These are phyloP conservation scores for Pentalonia nigronervosa DNA, from an alignment of 1,140 invertebrate species.

Conservation along the genomic window DNA sequence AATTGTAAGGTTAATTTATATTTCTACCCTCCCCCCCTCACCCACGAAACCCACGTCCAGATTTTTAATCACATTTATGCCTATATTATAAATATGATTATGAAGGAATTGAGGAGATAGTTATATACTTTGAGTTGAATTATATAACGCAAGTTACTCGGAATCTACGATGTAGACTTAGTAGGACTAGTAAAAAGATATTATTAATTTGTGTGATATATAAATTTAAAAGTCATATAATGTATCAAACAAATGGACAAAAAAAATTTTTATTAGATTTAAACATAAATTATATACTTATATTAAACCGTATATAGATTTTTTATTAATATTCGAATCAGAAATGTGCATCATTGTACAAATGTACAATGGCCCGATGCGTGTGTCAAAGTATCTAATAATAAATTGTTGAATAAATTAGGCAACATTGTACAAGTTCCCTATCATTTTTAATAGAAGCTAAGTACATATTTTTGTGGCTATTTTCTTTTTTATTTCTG, in stretches of 20 bases:
- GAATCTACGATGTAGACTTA: no score
- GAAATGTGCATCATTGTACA: neutral
- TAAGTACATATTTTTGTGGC: neutral
- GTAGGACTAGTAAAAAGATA: no score
- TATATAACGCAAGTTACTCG: no score
- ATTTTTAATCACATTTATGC: no score
- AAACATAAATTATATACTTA: neutral
- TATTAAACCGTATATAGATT: neutral
- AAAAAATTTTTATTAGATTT: neutral
- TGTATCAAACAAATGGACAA: neutral
- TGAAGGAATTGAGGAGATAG: no score
- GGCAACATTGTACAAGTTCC: neutral
- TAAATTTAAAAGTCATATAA: neutral
- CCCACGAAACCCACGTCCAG: no score
- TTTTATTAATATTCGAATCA: neutral
- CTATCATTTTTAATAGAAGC: neutral
- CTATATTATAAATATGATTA: no score
- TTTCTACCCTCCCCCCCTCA: no score
- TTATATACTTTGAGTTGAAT: no score
- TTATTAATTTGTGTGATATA: neutral
- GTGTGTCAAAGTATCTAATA: neutral
- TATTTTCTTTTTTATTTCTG: neutral
- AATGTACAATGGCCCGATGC: neutral
- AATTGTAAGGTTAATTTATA: no score
- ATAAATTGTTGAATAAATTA: neutral